phyloP scores from a whole-genome alignment of 64 coral and sea anemone genomes.

The Anthopleura sola region DNA sequence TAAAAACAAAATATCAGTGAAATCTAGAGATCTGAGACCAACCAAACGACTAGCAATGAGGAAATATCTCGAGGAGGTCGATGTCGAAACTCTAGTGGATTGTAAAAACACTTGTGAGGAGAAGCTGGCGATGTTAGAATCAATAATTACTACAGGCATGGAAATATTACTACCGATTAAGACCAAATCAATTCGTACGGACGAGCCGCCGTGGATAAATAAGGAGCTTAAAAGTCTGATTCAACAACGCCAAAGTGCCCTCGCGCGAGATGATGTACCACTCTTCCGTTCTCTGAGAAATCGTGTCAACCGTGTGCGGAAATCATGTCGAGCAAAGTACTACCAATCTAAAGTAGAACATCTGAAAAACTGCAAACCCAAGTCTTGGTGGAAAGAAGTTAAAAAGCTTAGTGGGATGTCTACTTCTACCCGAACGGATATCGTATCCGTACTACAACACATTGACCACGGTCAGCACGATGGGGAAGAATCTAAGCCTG shows the following conservation, averaged over 20 bases:
- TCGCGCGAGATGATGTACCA: not conserved
- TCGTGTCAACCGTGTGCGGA: conserved; percentile 6
- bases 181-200: not conserved
- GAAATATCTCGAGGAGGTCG: conserved; percentile 18
- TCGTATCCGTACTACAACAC: conserved; percentile 5
- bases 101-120: conserved; percentile 8
- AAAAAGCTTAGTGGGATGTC: conserved; percentile 61
- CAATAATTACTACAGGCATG: conserved; percentile 1
- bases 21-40: conserved; percentile 10
- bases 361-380: not conserved
- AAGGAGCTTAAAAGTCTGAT: conserved; percentile 5
- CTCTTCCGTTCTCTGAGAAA: conserved; percentile 1
- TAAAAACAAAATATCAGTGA: not conserved
- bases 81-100: not conserved
- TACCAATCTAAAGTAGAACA: conserved; percentile 10
- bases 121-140: not conserved
- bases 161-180: conserved; percentile 17
- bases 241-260: not conserved
- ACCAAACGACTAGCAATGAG: conserved; percentile 20
- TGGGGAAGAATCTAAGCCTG: conserved; percentile 32
- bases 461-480: conserved; percentile 27
- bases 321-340: conserved; percentile 1
- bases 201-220: conserved; percentile 22
- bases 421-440: conserved; percentile 6
- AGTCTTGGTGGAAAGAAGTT: conserved; percentile 34